Base-by-base conservation (phyloP, 2,797 vertebrate genomes). In the Malacoraja senta region DNA sequence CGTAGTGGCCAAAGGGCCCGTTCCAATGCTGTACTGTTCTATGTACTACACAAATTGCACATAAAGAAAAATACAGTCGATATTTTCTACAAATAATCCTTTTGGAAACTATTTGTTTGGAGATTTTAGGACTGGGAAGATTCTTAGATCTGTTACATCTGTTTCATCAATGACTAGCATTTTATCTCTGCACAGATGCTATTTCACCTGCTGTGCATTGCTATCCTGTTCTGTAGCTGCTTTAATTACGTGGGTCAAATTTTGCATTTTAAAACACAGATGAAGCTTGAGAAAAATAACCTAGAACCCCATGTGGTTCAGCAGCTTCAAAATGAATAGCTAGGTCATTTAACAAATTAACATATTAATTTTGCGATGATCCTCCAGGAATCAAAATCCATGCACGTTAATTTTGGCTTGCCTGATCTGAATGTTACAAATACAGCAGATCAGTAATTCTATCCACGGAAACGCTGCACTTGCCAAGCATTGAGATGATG, bases 341-440 rank as follows among this genome's bases (percentile, higher is more conserved):
- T 86, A 63, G 58, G 83, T 65, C 83, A 86, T 86, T 61, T 32
- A 65, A 63, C 17, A 13, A 65, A 86, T 65, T 86, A 86, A 86
- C 58, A 86, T 86, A 86, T 86, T 63, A 86, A 86, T 86, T 29
- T 86, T 86, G 58, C n/a, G 63, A 17, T 63, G 58, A 32, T 86
- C 83, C 58, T 61, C n/a, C 12, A 65, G 83, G 83, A 86, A 65
- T 65, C 61, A 29, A 86, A 86, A 86, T n/a, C 83, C 83, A 32
- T 86, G 58, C 83, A 86, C 13, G 8, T n/a, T 86, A 63, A 65
- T 86, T 86, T 86, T 86, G 83, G 61, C 83, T 58, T 65, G 83
- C 58, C 83, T 8, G 3, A 86, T 19, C 7, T 2, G 13, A 63
- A 65, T 86, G 61, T 86, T 86, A 61, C 83, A 65, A 15, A 63